Evolutionary conservation across 2,888 invertebrate genomes (phyloP).

Genomic region (Dryobota labecula): DNA sequence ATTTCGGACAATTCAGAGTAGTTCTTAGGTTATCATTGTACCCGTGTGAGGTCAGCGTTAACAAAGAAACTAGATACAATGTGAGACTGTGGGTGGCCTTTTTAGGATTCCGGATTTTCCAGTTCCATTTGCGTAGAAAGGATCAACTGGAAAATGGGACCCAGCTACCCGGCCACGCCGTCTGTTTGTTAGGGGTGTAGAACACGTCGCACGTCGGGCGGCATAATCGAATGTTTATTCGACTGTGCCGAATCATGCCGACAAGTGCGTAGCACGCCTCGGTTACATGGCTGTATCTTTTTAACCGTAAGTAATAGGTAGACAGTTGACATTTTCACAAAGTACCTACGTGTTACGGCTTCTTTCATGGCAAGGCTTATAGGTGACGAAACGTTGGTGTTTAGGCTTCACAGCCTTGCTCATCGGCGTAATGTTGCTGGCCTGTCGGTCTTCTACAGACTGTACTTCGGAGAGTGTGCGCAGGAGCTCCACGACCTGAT

Average conservation of each 20-base stretch:
- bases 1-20: constrained; percentile 13
- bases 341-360: background rate
- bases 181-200: background rate
- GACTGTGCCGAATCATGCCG: background rate
- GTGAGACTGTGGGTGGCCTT: constrained; percentile 23
- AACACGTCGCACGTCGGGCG: background rate
- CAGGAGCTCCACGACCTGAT: too few relatives aligned
- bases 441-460: too few relatives aligned
- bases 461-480: too few relatives aligned
- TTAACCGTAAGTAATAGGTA: too few relatives aligned
- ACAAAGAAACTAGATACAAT: constrained; percentile 38
- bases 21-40: constrained; percentile 31
- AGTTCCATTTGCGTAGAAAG: background rate
- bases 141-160: background rate
- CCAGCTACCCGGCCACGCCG: background rate
- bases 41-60: constrained; percentile 22
- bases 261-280: background rate
- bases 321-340: background rate
- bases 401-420: too few relatives aligned
- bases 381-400: too few relatives aligned
- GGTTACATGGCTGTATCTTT: too few relatives aligned
- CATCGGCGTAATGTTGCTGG: too few relatives aligned
- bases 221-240: background rate
- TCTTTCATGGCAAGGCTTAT: too few relatives aligned
- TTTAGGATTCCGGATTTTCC: constrained; percentile 2